These are phyloP conservation scores for Dipodomys spectabilis DNA, from an alignment of 2,113 vertebrate species.

Conservation along the genomic window DNA sequence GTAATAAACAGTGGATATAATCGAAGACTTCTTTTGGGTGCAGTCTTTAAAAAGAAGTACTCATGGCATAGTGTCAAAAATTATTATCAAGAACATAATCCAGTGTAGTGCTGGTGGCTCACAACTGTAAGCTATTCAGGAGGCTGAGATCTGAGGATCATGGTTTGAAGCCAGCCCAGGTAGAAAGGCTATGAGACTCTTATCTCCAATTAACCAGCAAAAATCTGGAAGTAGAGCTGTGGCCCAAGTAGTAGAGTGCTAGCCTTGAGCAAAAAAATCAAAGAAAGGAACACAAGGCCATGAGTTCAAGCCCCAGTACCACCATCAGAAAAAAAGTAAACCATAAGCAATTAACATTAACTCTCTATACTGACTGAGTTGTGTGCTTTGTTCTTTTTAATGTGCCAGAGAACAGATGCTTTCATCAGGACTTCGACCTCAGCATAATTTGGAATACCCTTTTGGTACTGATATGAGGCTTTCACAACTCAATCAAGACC, in stretches of 20 bases:
- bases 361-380: neutral
- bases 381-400: neutral
- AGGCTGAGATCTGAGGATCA: no score
- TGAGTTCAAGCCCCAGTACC: no score
- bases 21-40: neutral
- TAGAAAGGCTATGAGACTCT: no score
- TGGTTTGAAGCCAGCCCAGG: no score
- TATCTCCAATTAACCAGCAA: no score
- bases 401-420: conserved; percentile 31
- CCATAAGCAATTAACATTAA: conserved; percentile 5
- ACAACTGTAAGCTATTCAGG: no score
- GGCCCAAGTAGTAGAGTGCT: no score
- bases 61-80: conserved; percentile 14
- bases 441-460: conserved; percentile 12
- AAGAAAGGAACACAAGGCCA: no score
- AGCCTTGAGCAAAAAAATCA: no score
- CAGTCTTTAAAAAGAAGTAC: neutral
- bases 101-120: no score
- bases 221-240: no score
- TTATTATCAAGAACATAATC: neutral
- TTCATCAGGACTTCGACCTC: neutral
- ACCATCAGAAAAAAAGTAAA: neutral
- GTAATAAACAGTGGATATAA: neutral
- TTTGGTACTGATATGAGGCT: neutral
- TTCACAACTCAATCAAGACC: conserved; percentile 40